Conservation (phyloP, 2,888 invertebrate genomes). For the Torymus texanus region DNA sequence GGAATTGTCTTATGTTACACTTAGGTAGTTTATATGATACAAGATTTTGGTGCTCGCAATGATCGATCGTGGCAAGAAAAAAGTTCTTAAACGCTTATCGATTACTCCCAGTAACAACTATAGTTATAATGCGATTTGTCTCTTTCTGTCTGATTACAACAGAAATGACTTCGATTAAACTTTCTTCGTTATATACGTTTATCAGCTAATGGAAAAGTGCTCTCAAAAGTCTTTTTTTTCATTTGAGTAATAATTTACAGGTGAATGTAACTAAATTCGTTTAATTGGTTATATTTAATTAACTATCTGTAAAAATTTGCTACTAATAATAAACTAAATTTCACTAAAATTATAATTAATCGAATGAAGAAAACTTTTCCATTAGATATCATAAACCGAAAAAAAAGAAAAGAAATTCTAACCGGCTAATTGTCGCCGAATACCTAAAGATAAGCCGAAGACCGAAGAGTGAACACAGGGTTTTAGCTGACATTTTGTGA, state of each 20-base stretch:
- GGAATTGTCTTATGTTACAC: slow-evolving; percentile 43
- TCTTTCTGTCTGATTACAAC: too few species aligned
- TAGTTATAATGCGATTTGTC: neutral
- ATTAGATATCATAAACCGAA: slow-evolving; percentile 4
- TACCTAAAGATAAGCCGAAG: slow-evolving; percentile 14
- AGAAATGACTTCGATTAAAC: slow-evolving; percentile 23
- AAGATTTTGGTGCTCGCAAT: slow-evolving; percentile 46
- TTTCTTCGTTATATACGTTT: slow-evolving; percentile 21
- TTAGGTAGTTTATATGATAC: slow-evolving; percentile 32
- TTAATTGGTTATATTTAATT: too few species aligned
- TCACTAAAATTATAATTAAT: neutral
- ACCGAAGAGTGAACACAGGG: slow-evolving; percentile 11
- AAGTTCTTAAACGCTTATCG: slow-evolving; percentile 7
- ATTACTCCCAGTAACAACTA: slow-evolving; percentile 11
- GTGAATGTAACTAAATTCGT: neutral
- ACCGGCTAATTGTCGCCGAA: neutral
- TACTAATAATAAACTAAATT: neutral
- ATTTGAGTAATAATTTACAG: neutral
- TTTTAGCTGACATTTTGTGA: neutral
- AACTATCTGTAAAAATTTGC: neutral
- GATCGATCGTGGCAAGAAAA: slow-evolving; percentile 42
- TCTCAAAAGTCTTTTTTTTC: neutral
- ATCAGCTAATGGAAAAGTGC: slow-evolving; percentile 12
- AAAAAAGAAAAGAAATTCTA: slow-evolving; percentile 13
- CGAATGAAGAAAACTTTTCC: neutral